Percentiles rank a stretch among this genome's conserved stretches.
These are phyloP conservation scores for Sclerodermus sp. DNA, from an alignment of 2,888 invertebrate species.

Conservation along the genomic window DNA sequence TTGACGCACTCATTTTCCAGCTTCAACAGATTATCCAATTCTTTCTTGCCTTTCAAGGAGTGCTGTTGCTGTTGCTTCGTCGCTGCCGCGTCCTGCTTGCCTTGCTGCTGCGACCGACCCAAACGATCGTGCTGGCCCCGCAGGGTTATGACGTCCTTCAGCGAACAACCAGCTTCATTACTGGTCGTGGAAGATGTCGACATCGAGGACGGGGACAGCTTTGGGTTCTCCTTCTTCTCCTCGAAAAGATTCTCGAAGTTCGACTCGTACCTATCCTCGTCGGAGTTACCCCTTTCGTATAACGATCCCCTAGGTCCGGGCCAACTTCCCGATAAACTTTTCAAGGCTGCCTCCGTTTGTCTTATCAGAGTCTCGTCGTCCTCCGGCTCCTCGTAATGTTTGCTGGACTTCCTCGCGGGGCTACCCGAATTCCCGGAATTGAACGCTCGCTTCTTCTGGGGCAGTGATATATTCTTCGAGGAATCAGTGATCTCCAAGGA, in stretches of 20 bases:
- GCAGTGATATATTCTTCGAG: conserved; percentile 58
- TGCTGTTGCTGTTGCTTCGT: conserved; percentile 38
- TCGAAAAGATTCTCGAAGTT: conserved; percentile 84
- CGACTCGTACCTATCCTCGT: conserved; percentile 70
- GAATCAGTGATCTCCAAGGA: conserved; percentile 47
- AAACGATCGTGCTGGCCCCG: conserved; percentile 52
- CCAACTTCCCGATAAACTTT: conserved; percentile 86
- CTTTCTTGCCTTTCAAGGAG: conserved; percentile 37
- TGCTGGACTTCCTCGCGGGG: conserved; percentile 55
- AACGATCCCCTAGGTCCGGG: conserved; percentile 68
- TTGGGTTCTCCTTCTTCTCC: conserved; percentile 71
- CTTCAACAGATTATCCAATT: conserved; percentile 56
- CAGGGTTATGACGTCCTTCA: conserved; percentile 68
- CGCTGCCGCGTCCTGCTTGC: conserved; percentile 14
- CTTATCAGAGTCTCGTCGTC: conserved; percentile 83
- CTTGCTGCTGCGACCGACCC: conserved; percentile 36
- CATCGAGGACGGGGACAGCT: conserved; percentile 69
- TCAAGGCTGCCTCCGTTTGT: conserved; percentile 85
- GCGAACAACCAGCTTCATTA: conserved; percentile 65
- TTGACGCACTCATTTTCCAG: conserved; percentile 60
- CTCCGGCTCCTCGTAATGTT: conserved; percentile 59
- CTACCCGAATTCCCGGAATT: conserved; percentile 57
- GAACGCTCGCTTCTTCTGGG: conserved; percentile 65
- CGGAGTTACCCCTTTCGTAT: conserved; percentile 66
- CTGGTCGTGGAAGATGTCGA: conserved; percentile 64